Base-by-base conservation (phyloP, 2,888 invertebrate genomes). In the Drosophila ustulata region DNA sequence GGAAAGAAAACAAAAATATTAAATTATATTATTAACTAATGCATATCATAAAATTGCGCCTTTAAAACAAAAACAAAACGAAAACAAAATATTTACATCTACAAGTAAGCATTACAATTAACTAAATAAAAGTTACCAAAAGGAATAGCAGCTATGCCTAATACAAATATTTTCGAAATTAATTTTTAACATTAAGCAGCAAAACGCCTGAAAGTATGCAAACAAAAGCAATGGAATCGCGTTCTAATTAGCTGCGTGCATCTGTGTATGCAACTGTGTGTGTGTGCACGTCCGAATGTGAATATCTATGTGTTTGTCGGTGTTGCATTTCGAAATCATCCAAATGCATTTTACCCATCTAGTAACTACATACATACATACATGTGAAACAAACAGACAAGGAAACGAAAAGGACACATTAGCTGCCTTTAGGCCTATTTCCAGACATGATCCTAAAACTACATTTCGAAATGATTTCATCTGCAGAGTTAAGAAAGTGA, bases 21-120 rank as follows among this genome's bases (percentile, higher is more conserved):
- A 66, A 81, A 85, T 79, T 80, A 74, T 84, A 85, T 80, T 81
- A 73, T 80, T 56, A 56, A 90, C 89, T 91, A 91, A 91, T 91
- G 91, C 92, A 91, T 91, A 91, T 91, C 91, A 92, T 90, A 83
- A 89, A 86, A 89, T 90, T 90, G 92, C 91, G 91, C 91, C 91
- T 92, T 91, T 90, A 82, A 78, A 75, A 72, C 46, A 71, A 69
- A 39, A 39, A 39, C 13, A 39, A 39, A 39, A 39, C 4, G 1
- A 39, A 39, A 39, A 39, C 39, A 69, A 70, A 79, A 78, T 81
- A 80, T 85, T 86, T 87, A 82, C 82, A 80, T 85, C 59, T 80
- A 82, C 53, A 74, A 80, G 61, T 88, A 87, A 87, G 83, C 78
- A 81, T 66, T 65, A 65, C 46, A 64, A 69, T 63, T 63, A 71